A percentile compares a stretch with the other conserved stretches of the same genome.
phyloP scores from a whole-genome alignment of 2,888 invertebrate species.

The Autographa gamma region DNA sequence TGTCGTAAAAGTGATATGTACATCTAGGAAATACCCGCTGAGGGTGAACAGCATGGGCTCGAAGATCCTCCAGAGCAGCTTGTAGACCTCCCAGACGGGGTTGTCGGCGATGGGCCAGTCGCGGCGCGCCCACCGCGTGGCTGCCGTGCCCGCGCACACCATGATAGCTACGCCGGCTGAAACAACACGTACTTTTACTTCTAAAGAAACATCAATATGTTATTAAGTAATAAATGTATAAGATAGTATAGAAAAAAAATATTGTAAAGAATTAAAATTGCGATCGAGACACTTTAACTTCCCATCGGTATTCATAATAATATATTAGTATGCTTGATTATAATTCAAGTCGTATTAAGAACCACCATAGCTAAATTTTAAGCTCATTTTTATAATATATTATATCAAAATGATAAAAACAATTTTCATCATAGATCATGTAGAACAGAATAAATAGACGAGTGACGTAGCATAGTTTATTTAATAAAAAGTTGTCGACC shows the following conservation, averaged over 20 bases:
- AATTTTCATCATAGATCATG: too few relatives aligned
- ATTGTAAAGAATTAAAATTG: too few relatives aligned
- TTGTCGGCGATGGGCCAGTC: conserved; percentile 82
- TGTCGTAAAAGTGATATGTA: conserved; percentile 59
- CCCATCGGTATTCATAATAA: too few relatives aligned
- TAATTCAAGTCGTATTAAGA: too few relatives aligned
- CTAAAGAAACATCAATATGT: background rate
- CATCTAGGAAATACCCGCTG: conserved; percentile 83
- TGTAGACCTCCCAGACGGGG: conserved; percentile 82
- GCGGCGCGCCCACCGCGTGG: conserved; percentile 81
- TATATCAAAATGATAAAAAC: too few relatives aligned
- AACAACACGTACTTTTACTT: conserved; percentile 29
- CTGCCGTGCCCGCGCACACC: conserved; percentile 84
- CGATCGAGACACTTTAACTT: too few relatives aligned
- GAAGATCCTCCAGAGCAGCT: conserved; percentile 80
- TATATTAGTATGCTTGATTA: too few relatives aligned
- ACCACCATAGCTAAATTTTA: too few relatives aligned
- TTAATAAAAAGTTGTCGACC: background rate
- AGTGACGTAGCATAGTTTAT: too few relatives aligned
- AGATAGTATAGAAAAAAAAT: too few relatives aligned
- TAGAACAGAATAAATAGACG: too few relatives aligned
- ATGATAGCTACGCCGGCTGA: conserved; percentile 85
- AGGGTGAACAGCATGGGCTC: conserved; percentile 85
- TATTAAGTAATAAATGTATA: background rate
- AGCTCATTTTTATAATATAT: too few relatives aligned